Conservation (phyloP, 2,888 invertebrate species). For the Nasonia oneida region DNA sequence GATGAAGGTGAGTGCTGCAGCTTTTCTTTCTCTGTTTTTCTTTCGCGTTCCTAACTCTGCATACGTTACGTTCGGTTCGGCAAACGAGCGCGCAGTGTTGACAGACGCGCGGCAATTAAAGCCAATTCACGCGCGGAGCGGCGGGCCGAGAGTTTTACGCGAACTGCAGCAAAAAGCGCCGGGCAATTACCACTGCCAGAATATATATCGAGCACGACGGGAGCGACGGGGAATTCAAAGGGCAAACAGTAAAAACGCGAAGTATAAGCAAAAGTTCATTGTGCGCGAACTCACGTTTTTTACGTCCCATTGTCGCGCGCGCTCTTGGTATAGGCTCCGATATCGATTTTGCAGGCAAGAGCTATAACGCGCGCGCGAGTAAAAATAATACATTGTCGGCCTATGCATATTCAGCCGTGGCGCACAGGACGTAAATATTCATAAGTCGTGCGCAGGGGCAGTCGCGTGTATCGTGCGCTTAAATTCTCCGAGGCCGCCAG, state of each 20-base stretch:
- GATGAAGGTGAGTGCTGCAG: conserved; percentile 85
- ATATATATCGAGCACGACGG: conserved; percentile 21
- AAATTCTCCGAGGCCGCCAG: conserved; percentile 14
- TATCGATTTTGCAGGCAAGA: conserved; percentile 72
- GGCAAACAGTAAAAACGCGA: conserved; percentile 49
- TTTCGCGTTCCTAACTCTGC: not conserved
- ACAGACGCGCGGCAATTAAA: conserved; percentile 2
- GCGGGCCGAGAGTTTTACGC: not conserved
- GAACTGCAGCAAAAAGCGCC: not conserved
- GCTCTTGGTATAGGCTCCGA: conserved; percentile 54
- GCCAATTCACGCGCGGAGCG: conserved; percentile 3
- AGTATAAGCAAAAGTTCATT: conserved; percentile 53
- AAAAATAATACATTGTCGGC: conserved; percentile 76
- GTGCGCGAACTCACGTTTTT: conserved; percentile 40
- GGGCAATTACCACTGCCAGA: conserved; percentile 33
- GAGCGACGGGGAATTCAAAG: conserved; percentile 27
- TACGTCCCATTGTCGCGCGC: conserved; percentile 32
- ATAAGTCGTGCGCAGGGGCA: conserved; percentile 69
- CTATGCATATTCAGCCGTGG: conserved; percentile 69
- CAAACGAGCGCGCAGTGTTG: not conserved
- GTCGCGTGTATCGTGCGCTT: conserved; percentile 12
- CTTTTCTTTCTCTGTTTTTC: not conserved
- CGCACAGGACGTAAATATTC: conserved; percentile 77
- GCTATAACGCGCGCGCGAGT: conserved; percentile 56
- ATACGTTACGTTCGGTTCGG: not conserved